Evolutionary conservation across 2,113 vertebrate genomes (phyloP), one percentile per base, ranked within the genome.

Genomic region (Sarotherodon lohbergeri): DNA sequence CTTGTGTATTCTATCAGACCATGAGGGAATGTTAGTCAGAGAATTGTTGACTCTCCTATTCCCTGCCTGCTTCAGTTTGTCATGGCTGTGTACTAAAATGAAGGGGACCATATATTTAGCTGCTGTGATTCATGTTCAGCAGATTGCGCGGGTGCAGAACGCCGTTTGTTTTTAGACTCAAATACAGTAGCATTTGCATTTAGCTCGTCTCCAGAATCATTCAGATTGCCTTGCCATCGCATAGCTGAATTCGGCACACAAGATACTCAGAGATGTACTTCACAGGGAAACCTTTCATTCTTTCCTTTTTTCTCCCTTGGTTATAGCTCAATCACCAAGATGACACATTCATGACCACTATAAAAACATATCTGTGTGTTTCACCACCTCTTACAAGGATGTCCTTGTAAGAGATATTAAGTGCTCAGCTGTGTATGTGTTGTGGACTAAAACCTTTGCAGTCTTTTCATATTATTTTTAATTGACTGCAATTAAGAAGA

Each of bases 1-100:
- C 84, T 92, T 95, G 91, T 94, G 85, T 94, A 92, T 92, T 91
- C 83, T 90, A 81, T 88, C 89, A 88, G 73, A 85, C 90, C 89
- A 84, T 80, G 90, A 87, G 91, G 92, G 85, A 94, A 92, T 87
- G 85, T 91, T 89, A 84, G 88, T 88, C 85, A 88, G 79, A 83
- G 87, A 85, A 82, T 84, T 92, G 89, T 91, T 87, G 89, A 90
- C 85, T 80, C 90, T 90, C 43, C 68, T 86, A 82, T 91, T 89
- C 85, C 88, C 85, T 79, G 78, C 83, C 66, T 59, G 87, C 88
- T 82, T 86, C 76, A 71, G 46, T 93, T 93, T 92, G 88, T 94
- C 86, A 81, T 82, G 54, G 81, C 63, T 91, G 66, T 93, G 88
- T 86, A 88, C 85, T 52, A 90, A 90, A 88, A 56, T 22, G 63